Conservation (phyloP, 2,797 vertebrate genomes). For the Labroides dimidiatus region DNA sequence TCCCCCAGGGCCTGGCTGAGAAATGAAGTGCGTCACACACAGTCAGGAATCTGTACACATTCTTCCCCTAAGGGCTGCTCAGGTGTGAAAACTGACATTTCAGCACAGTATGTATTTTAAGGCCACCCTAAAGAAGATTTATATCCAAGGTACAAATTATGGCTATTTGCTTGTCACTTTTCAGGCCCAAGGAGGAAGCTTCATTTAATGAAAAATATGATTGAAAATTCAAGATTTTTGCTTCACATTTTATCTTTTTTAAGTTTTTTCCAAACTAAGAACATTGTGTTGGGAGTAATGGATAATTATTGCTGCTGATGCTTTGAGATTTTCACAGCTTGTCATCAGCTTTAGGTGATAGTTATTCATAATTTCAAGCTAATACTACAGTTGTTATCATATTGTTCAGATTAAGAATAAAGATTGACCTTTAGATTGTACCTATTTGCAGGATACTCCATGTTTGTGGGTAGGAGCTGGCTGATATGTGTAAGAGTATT, state of each 20-base stretch:
- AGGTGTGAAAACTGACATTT: neutral
- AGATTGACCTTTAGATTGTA: neutral
- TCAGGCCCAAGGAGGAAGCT: neutral
- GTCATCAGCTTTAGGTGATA: neutral
- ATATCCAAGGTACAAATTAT: rapidly evolving
- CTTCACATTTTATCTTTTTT: too few relatives aligned
- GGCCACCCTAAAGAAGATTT: neutral
- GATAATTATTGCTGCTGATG: neutral
- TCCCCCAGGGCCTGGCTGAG: conserved; percentile 38
- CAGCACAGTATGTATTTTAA: neutral
- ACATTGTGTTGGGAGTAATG: too few relatives aligned
- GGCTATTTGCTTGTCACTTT: neutral
- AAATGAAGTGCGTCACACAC: conserved; percentile 52
- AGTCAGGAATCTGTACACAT: conserved; percentile 22
- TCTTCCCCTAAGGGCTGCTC: neutral
- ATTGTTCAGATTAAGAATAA: neutral
- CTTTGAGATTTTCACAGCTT: neutral
- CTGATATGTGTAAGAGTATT: conserved; percentile 41
- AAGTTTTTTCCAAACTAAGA: too few relatives aligned
- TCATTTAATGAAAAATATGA: too few relatives aligned
- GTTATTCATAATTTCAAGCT: neutral
- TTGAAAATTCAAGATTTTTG: too few relatives aligned
- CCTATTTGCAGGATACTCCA: neutral
- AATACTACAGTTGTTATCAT: neutral
- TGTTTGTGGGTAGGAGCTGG: conserved; percentile 5